phyloP scores from a whole-genome alignment of 2,797 vertebrate genomes.

The Anguilla anguilla region DNA sequence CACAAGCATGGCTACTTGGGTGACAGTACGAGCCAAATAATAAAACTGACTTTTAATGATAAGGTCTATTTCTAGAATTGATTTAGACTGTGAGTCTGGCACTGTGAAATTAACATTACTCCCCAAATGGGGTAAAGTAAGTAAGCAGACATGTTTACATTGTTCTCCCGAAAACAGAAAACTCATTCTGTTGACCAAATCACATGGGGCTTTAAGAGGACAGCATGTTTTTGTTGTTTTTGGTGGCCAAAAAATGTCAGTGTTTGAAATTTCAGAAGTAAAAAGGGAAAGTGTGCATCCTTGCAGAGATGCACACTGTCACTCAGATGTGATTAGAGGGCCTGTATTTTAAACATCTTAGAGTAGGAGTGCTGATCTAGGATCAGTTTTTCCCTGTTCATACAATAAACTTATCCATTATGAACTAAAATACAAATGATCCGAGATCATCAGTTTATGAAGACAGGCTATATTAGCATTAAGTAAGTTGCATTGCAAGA shows the following conservation, averaged over 20 bases:
- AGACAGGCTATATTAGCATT: not conserved
- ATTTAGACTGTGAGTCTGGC: not conserved
- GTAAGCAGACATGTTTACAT: not conserved
- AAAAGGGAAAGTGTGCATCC: conserved; percentile 1
- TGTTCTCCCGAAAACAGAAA: not conserved
- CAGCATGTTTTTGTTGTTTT: not conserved
- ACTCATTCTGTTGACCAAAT: not conserved
- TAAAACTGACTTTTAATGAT: not conserved
- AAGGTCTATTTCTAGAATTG: not conserved
- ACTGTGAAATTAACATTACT: not conserved
- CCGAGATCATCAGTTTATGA: not conserved
- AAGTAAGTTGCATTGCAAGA: not conserved
- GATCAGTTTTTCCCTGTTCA: not conserved
- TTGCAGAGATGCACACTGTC: not conserved
- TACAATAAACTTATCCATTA: not conserved
- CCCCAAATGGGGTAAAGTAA: not conserved
- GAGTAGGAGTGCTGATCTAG: not conserved
- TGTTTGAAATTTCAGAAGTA: not conserved
- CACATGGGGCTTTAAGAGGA: not conserved
- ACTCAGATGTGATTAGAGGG: not conserved
- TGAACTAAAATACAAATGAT: not conserved
- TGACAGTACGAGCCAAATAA: not conserved
- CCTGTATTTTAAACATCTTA: not conserved
- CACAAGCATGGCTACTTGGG: not conserved
- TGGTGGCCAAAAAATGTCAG: not conserved